Evolutionary conservation across 2,888 invertebrate genomes (phyloP), one percentile per base, ranked within the genome.

Genomic region (Agapetus fuscipes): DNA sequence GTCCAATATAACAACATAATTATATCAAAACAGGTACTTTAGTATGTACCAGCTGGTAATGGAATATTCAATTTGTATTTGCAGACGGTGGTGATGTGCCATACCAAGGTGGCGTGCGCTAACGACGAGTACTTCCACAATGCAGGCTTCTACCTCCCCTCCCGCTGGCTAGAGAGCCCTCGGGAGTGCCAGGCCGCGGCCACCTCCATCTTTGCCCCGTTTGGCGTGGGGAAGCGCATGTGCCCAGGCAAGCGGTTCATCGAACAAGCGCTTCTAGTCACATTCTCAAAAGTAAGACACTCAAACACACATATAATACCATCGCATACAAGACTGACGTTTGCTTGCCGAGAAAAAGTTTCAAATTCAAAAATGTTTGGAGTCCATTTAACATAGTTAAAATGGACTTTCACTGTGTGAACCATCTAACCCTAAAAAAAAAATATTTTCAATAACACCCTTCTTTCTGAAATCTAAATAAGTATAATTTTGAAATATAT

Each of bases 211-310:
- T 78, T 87, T 2, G 76, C 78, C 5, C 87, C 88, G 1, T 90
- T 89, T 59, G 89, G 89, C 0, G 66, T 78, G 24, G 89, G 89
- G 0, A 73, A 78, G 35, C 70, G 89, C 30, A 82, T 83, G 62
- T 90, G 89, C 56, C 89, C 89, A 0, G 90, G 89, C 31, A 86
- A 86, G 60, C 68, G 87, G 43, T 86, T 88, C 55, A 82, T 87
- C 2, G 85, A 86, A 52, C 75, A 85, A 49, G 82, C 83, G 50
- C 63, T 88, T 12, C 78, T 83, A 45, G 64, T 87, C 36, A 63
- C 84, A 41, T 61, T 88, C 13, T 83, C 83, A 15, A 81, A 82
- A 74, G 83, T 83, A 51, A 48, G 20, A 4, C 20, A 20, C 20
- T 9, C n/a, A n/a, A 31, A 11, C 6, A 28, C 6, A 13, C 13